Percentiles rank a stretch among this genome's conserved stretches.
Conservation (phyloP, 2,797 vertebrate species). For the Amblyraja radiata region DNA sequence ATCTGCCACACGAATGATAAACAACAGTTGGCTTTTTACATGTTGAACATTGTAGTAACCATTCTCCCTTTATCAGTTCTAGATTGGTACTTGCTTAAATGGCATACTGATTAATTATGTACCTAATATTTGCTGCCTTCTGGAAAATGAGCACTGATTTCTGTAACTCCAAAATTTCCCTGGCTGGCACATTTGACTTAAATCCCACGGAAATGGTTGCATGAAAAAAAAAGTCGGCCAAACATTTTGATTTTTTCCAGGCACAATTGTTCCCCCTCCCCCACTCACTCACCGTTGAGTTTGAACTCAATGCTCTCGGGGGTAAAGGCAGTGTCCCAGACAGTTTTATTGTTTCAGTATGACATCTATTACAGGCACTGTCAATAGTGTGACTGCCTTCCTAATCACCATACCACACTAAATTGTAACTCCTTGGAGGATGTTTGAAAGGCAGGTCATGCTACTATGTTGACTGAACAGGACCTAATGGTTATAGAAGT, state of each 20-base stretch:
- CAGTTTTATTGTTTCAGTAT: conserved; percentile 33
- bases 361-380: conserved; percentile 17
- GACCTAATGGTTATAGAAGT: not conserved
- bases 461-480: conserved; percentile 11
- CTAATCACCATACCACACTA: conserved; percentile 23
- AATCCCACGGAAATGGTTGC: not conserved
- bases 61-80: not conserved
- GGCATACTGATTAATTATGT: not conserved
- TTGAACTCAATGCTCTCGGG: not conserved
- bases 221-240: not conserved
- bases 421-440: not conserved
- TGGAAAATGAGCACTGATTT: conserved; percentile 9
- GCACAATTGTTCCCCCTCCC: not conserved
- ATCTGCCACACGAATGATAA: not conserved
- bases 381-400: conserved; percentile 28
- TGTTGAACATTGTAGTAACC: not conserved
- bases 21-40: not conserved
- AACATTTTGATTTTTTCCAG: conserved; percentile 30
- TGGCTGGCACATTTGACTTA: not conserved
- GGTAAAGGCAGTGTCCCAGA: conserved; percentile 32
- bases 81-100: not conserved
- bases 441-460: not conserved
- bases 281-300: not conserved
- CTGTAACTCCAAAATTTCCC: not conserved
- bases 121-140: conserved; percentile 10